phyloP scores from a whole-genome alignment of 2,888 invertebrate genomes.

The Pyrgus malvae region DNA sequence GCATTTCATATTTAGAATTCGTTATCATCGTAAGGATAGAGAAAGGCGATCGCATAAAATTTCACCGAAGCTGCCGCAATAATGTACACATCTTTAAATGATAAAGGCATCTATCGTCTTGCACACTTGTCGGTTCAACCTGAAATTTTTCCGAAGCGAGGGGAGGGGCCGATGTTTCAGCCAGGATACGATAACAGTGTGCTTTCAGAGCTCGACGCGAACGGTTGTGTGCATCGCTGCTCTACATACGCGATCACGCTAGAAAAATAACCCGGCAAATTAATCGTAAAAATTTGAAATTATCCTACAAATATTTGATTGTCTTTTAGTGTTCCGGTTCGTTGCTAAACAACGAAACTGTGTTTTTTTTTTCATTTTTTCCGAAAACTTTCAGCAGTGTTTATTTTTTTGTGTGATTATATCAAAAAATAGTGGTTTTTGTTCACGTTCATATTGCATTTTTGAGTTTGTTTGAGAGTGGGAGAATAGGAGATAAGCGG shows the following conservation, averaged over 20 bases:
- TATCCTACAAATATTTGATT: neutral
- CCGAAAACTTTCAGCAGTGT: neutral
- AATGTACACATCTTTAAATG: neutral
- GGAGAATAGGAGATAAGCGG: constrained; percentile 2
- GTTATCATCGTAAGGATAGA: too few relatives aligned
- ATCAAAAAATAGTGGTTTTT: neutral
- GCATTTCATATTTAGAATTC: neutral
- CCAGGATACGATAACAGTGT: constrained; percentile 5
- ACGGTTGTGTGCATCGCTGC: neutral
- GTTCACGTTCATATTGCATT: neutral
- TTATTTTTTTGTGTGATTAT: neutral
- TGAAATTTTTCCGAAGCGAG: constrained; percentile 8
- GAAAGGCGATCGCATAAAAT: neutral
- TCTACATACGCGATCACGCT: neutral
- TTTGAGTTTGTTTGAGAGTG: neutral
- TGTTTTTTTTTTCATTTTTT: constrained; percentile 5
- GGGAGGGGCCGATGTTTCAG: neutral
- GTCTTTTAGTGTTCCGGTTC: neutral
- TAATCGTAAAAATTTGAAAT: constrained; percentile 1
- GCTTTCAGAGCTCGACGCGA: constrained; percentile 1
- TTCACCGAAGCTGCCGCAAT: neutral
- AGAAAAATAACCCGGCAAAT: constrained; percentile 14
- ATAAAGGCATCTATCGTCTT: neutral
- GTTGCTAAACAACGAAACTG: neutral
- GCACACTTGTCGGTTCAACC: constrained; percentile 16